These are phyloP conservation scores for Macroglossus sobrinus DNA, from an alignment of 2,113 vertebrate genomes.

Conservation along the genomic window DNA sequence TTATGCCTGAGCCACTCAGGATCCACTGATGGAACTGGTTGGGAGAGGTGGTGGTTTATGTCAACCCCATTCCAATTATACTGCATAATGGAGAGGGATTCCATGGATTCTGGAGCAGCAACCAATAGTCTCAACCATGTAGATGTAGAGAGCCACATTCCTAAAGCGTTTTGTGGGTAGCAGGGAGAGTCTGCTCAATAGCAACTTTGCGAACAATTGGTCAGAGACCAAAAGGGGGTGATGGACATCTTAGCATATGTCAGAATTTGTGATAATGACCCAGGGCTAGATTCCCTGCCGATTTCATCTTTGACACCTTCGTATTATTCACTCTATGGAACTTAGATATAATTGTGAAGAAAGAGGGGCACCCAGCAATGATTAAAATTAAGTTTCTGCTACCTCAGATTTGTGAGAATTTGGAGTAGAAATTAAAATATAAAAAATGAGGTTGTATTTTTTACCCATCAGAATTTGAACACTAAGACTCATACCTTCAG, in stretches of 20 bases:
- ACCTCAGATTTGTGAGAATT: not conserved
- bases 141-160: not conserved
- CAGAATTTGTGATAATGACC: not conserved
- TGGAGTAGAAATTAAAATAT: slow-evolving; percentile 4
- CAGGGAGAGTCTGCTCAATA: not conserved
- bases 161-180: not conserved
- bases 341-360: not conserved
- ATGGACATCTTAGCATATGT: not conserved
- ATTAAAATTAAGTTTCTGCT: not conserved
- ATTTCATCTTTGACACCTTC: not conserved
- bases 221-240: not conserved
- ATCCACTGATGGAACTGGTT: not conserved
- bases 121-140: not conserved
- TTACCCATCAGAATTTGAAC: not conserved
- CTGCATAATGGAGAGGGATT: not conserved
- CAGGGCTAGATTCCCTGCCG: not conserved
- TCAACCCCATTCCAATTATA: not conserved
- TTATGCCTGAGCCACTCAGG: not conserved
- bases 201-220: not conserved
- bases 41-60: not conserved
- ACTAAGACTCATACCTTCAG: not conserved
- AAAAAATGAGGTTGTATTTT: not conserved
- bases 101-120: not conserved
- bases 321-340: not conserved
- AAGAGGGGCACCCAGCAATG: not conserved